A percentile compares a stretch with the other conserved stretches of the same genome.
These are phyloP conservation scores for Pseudolaguvia tuberculata DNA, from an alignment of 2,113 vertebrate genomes.

Conservation along the genomic window DNA sequence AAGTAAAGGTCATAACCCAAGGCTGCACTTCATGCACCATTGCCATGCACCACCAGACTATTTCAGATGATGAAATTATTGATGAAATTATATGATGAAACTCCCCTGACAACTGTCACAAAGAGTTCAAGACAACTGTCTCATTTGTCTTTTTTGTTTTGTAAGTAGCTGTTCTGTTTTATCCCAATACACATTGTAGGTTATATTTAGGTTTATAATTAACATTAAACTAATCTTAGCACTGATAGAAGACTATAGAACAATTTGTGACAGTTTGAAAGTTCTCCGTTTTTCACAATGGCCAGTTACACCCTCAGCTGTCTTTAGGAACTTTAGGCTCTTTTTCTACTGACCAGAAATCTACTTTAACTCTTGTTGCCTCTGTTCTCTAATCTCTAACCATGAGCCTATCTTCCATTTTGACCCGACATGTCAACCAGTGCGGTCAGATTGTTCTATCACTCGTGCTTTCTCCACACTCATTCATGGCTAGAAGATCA, in stretches of 20 bases:
- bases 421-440: slow-evolving; percentile 35
- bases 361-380: slow-evolving; percentile 25
- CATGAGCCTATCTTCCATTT: slow-evolving; percentile 35
- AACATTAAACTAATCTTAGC: background rate
- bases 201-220: background rate
- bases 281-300: slow-evolving; percentile 10
- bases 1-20: slow-evolving; percentile 18
- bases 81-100: slow-evolving; percentile 56
- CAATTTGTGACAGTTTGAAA: slow-evolving; percentile 17
- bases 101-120: slow-evolving; percentile 3
- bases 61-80: slow-evolving; percentile 53
- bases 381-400: slow-evolving; percentile 37
- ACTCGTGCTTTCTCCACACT: slow-evolving; percentile 27
- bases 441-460: slow-evolving; percentile 40
- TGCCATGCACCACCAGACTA: slow-evolving; percentile 25
- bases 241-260: background rate
- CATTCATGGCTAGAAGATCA: slow-evolving; percentile 31
- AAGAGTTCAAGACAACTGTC: slow-evolving; percentile 7
- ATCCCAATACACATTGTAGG: background rate
- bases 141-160: slow-evolving; percentile 1
- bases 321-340: slow-evolving; percentile 31
- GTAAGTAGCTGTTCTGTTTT: background rate
- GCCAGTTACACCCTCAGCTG: background rate
- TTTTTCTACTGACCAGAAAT: slow-evolving; percentile 28
- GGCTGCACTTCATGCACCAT: slow-evolving; percentile 2